These are phyloP conservation scores for Gordius sp. DNA, from an alignment of 2,888 invertebrate genomes.

Conservation along the genomic window DNA sequence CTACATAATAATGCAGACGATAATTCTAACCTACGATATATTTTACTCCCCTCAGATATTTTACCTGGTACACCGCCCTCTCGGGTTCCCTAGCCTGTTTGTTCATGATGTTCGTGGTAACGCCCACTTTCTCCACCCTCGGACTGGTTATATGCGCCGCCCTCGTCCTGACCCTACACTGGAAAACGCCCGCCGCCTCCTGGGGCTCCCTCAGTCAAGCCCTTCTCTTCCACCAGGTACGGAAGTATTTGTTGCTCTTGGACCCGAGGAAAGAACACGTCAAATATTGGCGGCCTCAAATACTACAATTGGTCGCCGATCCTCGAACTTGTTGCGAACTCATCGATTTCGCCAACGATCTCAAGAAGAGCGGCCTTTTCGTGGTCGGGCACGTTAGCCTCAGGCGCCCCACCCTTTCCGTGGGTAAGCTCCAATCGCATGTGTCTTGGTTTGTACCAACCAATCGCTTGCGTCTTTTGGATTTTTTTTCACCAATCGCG, in stretches of 20 bases:
- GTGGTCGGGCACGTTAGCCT: slow-evolving; percentile 45
- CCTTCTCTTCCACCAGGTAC: slow-evolving; percentile 88
- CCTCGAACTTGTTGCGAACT: slow-evolving; percentile 65
- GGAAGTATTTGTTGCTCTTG: slow-evolving; percentile 75
- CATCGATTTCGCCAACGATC: slow-evolving; percentile 82
- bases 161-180: slow-evolving; percentile 58
- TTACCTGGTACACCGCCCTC: slow-evolving; percentile 70
- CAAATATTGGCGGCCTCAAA: slow-evolving; percentile 94
- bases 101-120: slow-evolving; percentile 76
- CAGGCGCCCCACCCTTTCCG: no score
- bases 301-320: slow-evolving; percentile 63
- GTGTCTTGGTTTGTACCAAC: no score
- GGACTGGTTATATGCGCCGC: slow-evolving; percentile 58
- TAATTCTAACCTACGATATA: no score
- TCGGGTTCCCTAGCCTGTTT: slow-evolving; percentile 57
- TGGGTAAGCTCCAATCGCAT: no score
- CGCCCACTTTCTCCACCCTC: slow-evolving; percentile 58
- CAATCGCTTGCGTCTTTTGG: no score
- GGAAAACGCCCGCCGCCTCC: slow-evolving; percentile 48
- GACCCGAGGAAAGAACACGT: slow-evolving; percentile 91
- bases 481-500: no score
- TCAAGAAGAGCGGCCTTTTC: slow-evolving; percentile 66
- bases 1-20: no score
- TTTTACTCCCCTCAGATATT: slow-evolving; percentile 81
- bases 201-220: slow-evolving; percentile 98